phyloP scores from a whole-genome alignment of 2,888 invertebrate genomes.

The Caradrina clavipalpis region DNA sequence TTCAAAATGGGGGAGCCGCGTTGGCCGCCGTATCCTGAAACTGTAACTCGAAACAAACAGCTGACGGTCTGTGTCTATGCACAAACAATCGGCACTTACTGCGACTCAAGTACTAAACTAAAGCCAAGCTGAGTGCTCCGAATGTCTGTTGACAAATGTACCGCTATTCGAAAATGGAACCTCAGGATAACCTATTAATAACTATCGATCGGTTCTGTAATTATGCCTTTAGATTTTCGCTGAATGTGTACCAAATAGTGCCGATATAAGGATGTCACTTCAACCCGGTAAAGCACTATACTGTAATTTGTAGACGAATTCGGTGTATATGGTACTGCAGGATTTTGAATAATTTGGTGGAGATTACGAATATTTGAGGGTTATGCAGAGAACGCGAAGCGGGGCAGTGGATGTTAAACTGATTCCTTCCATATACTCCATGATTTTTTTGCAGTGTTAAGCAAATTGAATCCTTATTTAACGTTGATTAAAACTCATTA shows the following conservation, averaged over 20 bases:
- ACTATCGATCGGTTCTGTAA: constrained; percentile 38
- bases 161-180: constrained; percentile 13
- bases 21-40: constrained; percentile 59
- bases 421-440: background rate
- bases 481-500: background rate
- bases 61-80: constrained; percentile 72
- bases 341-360: constrained; percentile 27
- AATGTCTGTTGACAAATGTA: constrained; percentile 38
- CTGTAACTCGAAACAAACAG: constrained; percentile 71
- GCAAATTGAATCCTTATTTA: background rate
- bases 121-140: constrained; percentile 29
- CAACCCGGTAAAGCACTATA: constrained; percentile 11
- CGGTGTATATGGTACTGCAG: constrained; percentile 7
- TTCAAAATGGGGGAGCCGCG: constrained; percentile 45
- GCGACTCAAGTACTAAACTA: constrained; percentile 37
- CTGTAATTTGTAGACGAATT: constrained; percentile 14
- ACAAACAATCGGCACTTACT: constrained; percentile 66
- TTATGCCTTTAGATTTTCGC: constrained; percentile 30
- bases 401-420: background rate
- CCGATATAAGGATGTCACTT: constrained; percentile 1
- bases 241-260: constrained; percentile 7
- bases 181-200: constrained; percentile 36
- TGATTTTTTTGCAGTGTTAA: background rate
- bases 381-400: constrained; percentile 16
- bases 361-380: constrained; percentile 30